phyloP scores from a whole-genome alignment of 2,113 vertebrate species.

The Podarcis raffonei region DNA sequence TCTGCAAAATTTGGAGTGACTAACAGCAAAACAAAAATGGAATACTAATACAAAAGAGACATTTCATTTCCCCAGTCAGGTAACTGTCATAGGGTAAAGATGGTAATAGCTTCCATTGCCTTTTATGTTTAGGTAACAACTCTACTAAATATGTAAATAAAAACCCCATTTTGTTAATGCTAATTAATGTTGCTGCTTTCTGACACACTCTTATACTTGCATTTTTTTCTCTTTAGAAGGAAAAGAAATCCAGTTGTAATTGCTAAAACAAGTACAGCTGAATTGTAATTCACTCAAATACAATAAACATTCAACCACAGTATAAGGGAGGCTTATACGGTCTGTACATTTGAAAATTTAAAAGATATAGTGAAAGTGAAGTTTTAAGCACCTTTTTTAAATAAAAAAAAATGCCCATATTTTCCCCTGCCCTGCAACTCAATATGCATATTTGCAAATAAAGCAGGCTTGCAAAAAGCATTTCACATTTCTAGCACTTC shows the following conservation, averaged over 20 bases:
- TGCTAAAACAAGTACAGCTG: neutral
- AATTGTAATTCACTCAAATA: neutral
- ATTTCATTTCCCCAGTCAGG: neutral
- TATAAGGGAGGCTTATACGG: neutral
- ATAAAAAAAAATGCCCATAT: neutral
- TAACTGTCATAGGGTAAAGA: conserved; percentile 10
- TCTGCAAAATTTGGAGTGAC: neutral
- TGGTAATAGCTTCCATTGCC: conserved; percentile 1
- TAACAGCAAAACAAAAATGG: neutral
- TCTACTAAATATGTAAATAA: neutral
- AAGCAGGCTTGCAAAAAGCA: neutral
- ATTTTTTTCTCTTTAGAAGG: neutral
- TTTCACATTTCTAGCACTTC: neutral
- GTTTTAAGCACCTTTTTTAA: neutral
- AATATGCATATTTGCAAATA: neutral
- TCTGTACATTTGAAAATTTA: neutral
- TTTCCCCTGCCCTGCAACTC: neutral
- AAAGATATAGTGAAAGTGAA: neutral
- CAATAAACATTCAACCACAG: neutral
- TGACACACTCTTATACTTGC: neutral
- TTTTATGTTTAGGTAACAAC: neutral
- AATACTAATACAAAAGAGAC: neutral
- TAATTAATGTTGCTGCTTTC: conserved; percentile 7
- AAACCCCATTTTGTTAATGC: neutral
- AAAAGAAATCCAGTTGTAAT: neutral